Evolutionary conservation across 2,113 vertebrate species (phyloP).

Genomic region (Ailurus styani): DNA sequence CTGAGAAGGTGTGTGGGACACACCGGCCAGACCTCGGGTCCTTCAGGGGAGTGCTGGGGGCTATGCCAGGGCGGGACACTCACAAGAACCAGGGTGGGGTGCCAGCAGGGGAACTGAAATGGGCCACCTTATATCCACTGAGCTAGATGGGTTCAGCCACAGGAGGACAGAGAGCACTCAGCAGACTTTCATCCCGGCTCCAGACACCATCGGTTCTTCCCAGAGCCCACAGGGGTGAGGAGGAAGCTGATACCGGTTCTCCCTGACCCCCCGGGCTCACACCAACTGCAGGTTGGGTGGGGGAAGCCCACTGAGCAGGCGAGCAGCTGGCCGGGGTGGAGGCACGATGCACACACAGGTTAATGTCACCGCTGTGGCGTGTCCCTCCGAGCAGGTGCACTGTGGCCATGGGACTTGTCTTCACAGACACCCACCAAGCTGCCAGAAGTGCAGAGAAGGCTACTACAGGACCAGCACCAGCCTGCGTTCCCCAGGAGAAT

Average conservation of each 20-base stretch:
- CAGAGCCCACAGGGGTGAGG: background rate
- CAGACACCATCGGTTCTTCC: background rate
- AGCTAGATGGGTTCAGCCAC: too few species aligned
- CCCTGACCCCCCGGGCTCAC: background rate
- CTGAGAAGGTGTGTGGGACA: background rate
- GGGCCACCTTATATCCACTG: background rate
- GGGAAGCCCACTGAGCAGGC: too few species aligned
- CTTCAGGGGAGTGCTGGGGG: too few species aligned
- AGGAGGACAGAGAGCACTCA: background rate
- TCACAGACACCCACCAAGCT: background rate
- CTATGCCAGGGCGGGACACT: background rate
- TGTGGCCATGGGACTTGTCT: background rate
- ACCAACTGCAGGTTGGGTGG: fast-evolving
- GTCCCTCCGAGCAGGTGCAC: background rate
- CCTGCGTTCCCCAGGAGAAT: too few species aligned
- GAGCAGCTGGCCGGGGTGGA: background rate
- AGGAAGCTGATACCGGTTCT: background rate
- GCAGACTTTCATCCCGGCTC: background rate
- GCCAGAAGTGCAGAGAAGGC: background rate
- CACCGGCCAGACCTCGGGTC: fast-evolving
- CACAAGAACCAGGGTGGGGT: background rate
- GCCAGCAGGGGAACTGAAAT: background rate
- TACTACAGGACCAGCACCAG: too few species aligned
- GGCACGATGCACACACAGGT: fast-evolving
- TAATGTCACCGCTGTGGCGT: fast-evolving